Conservation (phyloP, 2,113 vertebrate species). For the Thomomys bottae region DNA sequence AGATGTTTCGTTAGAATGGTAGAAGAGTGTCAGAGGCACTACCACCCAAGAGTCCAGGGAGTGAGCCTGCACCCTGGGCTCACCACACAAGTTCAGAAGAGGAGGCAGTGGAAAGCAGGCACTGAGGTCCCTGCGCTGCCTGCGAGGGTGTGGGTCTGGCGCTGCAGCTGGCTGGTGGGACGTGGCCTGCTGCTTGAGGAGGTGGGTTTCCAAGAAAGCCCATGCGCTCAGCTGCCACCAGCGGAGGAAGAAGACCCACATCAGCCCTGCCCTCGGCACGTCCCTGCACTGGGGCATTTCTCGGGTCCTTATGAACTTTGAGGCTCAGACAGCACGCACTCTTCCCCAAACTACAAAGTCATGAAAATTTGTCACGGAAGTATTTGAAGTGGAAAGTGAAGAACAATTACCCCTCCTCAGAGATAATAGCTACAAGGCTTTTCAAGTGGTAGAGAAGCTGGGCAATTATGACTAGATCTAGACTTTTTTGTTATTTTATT, state of each 20-base stretch:
- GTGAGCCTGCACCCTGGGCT: neutral
- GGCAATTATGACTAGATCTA: neutral
- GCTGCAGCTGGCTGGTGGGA: slow-evolving; percentile 76
- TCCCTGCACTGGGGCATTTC: neutral
- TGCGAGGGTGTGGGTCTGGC: slow-evolving; percentile 59
- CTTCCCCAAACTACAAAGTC: slow-evolving; percentile 26
- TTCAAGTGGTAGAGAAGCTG: neutral
- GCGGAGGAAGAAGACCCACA: neutral
- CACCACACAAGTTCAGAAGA: neutral
- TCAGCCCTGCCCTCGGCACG: neutral
- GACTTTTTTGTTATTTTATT: neutral
- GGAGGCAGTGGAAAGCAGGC: slow-evolving; percentile 61
- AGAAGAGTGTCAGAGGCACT: neutral
- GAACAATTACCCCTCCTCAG: neutral
- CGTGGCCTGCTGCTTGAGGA: slow-evolving; percentile 56
- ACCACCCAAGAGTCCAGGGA: neutral
- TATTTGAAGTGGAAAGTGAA: neutral
- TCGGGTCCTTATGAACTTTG: neutral
- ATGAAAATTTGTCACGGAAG: slow-evolving; percentile 44
- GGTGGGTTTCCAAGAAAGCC: slow-evolving; percentile 54
- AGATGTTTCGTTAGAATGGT: neutral
- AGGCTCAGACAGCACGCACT: neutral
- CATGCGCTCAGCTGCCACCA: neutral
- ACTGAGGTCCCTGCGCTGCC: slow-evolving; percentile 63
- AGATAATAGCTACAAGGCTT: neutral